phyloP scores from a whole-genome alignment of 1,140 invertebrate species.

The Delia radicum region DNA sequence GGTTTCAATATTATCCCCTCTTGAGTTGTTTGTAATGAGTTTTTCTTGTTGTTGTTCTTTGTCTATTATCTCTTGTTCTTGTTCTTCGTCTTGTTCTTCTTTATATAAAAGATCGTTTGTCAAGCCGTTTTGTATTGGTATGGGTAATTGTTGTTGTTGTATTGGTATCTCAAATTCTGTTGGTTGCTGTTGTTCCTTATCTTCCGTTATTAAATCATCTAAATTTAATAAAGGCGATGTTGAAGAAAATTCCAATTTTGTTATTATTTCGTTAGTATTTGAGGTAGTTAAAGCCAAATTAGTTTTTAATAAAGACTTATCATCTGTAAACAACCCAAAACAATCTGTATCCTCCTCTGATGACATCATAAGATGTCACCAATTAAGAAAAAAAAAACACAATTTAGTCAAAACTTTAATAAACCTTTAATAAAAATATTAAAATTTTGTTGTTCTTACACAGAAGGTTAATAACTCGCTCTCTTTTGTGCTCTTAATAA shows the following conservation, averaged over 20 bases:
- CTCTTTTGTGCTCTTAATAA: neutral
- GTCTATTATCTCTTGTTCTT: neutral
- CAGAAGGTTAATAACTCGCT: neutral
- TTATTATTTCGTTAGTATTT: too few species aligned
- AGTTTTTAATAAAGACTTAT: conserved; percentile 82
- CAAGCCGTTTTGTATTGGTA: conserved; percentile 25
- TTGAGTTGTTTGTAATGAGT: too few species aligned
- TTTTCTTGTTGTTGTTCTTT: neutral
- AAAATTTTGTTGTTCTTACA: conserved; percentile 3
- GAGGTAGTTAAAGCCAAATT: conserved; percentile 15
- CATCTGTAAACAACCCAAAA: conserved; percentile 83
- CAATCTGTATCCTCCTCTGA: conserved; percentile 88
- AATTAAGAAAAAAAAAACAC: neutral
- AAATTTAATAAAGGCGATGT: too few species aligned
- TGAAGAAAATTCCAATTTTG: too few species aligned
- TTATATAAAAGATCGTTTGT: conserved; percentile 39
- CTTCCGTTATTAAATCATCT: too few species aligned
- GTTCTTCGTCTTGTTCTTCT: conserved; percentile 40
- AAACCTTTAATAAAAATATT: conserved; percentile 14
- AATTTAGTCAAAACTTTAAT: too few species aligned
- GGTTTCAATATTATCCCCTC: too few species aligned
- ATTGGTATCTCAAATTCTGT: neutral
- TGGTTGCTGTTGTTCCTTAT: too few species aligned
- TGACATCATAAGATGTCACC: conserved; percentile 83
- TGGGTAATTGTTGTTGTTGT: neutral